Conservation (phyloP, 2,113 vertebrate genomes). For the Anoplopoma fimbria region DNA sequence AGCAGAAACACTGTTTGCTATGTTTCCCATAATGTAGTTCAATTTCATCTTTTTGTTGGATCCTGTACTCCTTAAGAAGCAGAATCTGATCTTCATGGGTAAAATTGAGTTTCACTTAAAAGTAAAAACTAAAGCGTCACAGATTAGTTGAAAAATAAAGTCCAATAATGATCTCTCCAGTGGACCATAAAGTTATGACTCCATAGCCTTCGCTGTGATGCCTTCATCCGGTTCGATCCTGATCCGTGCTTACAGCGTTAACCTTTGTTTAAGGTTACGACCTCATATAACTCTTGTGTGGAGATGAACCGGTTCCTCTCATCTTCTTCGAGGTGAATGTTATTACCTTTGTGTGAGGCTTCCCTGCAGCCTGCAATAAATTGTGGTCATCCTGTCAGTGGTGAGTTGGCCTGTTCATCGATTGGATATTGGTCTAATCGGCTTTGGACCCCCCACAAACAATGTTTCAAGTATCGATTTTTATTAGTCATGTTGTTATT, state of each 20-base stretch:
- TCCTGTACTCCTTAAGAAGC: neutral
- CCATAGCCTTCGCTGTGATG: neutral
- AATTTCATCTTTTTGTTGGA: neutral
- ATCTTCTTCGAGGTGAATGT: slow-evolving; percentile 46
- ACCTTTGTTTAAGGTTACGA: slow-evolving; percentile 42
- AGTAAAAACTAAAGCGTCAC: neutral
- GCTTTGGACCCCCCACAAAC: slow-evolving; percentile 36
- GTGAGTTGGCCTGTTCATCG: slow-evolving; percentile 40
- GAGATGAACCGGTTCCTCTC: slow-evolving; percentile 48
- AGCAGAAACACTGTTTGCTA: neutral
- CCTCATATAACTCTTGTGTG: slow-evolving; percentile 39
- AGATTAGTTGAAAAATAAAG: neutral
- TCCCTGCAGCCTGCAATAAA: slow-evolving; percentile 51
- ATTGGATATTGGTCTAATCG: slow-evolving; percentile 62
- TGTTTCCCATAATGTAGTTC: neutral
- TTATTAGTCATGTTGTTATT: slow-evolving; percentile 45
- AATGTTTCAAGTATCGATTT: slow-evolving; percentile 54
- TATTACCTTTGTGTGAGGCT: slow-evolving; percentile 36
- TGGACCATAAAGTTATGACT: neutral
- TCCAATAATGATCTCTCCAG: neutral
- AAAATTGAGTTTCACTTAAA: neutral
- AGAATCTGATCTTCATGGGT: neutral
- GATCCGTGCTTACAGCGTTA: slow-evolving; percentile 3
- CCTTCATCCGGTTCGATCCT: slow-evolving; percentile 34
- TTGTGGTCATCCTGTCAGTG: slow-evolving; percentile 12